Conservation (phyloP, 1,140 invertebrate genomes). For the Nephila pilipes region DNA sequence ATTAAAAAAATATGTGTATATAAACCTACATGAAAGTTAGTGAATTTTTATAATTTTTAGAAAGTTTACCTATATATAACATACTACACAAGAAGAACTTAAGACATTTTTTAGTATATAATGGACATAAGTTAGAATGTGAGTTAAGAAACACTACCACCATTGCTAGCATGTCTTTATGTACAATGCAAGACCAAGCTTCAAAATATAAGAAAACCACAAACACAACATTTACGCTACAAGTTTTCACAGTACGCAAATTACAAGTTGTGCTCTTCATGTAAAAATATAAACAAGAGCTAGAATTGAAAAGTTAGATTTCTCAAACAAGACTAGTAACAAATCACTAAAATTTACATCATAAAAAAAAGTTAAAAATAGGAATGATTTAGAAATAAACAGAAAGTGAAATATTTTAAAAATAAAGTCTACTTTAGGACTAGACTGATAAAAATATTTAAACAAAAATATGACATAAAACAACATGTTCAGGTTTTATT, state of each 20-base stretch:
- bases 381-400: not conserved
- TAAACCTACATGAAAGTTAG: too few relatives aligned
- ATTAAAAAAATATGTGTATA: not conserved
- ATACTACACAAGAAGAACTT: too few relatives aligned
- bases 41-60: too few relatives aligned
- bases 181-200: not conserved
- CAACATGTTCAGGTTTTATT: too few relatives aligned
- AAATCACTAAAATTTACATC: not conserved
- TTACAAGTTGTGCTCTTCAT: not conserved
- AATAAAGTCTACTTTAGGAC: too few relatives aligned
- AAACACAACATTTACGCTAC: conserved; percentile 21
- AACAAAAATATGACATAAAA: too few relatives aligned
- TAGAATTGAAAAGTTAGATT: not conserved
- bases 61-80: too few relatives aligned
- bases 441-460: too few relatives aligned
- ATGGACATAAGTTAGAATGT: not conserved
- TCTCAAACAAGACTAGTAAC: not conserved
- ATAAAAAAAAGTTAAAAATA: not conserved
- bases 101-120: not conserved
- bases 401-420: not conserved
- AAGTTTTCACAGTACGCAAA: not conserved
- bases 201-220: not conserved
- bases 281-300: not conserved
- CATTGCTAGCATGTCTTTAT: not conserved
- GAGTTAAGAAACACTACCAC: not conserved